Evolutionary conservation across 1,140 invertebrate species (phyloP).

Genomic region (Idris sp.): DNA sequence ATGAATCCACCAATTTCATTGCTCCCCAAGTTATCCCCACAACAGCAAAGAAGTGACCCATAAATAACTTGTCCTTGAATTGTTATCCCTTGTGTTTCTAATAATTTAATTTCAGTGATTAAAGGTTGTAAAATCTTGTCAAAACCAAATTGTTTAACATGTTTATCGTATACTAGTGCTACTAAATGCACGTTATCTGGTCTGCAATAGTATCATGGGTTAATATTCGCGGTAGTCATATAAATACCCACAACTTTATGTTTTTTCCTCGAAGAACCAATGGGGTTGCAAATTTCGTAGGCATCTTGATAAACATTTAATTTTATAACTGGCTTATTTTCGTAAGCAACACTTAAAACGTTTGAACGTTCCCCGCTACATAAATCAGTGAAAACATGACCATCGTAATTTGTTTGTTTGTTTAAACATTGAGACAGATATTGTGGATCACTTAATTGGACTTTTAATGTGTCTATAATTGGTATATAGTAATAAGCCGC

Average conservation of each 20-base stretch:
- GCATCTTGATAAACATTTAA: slow-evolving; percentile 44
- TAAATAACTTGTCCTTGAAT: slow-evolving; percentile 27
- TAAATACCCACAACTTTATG: slow-evolving; percentile 41
- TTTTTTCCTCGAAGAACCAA: slow-evolving; percentile 38
- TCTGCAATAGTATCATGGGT: slow-evolving; percentile 18
- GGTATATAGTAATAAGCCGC: slow-evolving; percentile 30
- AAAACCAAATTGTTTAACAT: slow-evolving; percentile 21
- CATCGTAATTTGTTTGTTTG: not conserved
- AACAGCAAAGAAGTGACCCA: slow-evolving; percentile 23
- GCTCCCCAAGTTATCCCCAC: slow-evolving; percentile 60
- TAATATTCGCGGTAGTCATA: slow-evolving; percentile 35
- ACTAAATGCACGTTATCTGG: slow-evolving; percentile 17
- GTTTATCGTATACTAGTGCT: slow-evolving; percentile 17
- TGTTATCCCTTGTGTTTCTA: slow-evolving; percentile 37
- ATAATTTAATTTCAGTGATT: slow-evolving; percentile 17
- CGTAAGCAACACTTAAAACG: slow-evolving; percentile 13
- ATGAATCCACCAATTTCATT: slow-evolving; percentile 59
- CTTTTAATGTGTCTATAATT: slow-evolving; percentile 17
- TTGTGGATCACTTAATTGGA: slow-evolving; percentile 16
- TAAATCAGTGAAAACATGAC: slow-evolving; percentile 28
- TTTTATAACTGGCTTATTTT: slow-evolving; percentile 16
- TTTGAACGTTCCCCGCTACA: slow-evolving; percentile 20
- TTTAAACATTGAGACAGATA: slow-evolving; percentile 21
- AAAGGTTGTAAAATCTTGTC: too few species aligned
- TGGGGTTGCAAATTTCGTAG: slow-evolving; percentile 49